A percentile compares a stretch with the other conserved stretches of the same genome.
These are phyloP conservation scores for Cliona cf. orientalis DNA, from an alignment of 37 sponge, comb jelly and placozoan species.

Conservation along the genomic window DNA sequence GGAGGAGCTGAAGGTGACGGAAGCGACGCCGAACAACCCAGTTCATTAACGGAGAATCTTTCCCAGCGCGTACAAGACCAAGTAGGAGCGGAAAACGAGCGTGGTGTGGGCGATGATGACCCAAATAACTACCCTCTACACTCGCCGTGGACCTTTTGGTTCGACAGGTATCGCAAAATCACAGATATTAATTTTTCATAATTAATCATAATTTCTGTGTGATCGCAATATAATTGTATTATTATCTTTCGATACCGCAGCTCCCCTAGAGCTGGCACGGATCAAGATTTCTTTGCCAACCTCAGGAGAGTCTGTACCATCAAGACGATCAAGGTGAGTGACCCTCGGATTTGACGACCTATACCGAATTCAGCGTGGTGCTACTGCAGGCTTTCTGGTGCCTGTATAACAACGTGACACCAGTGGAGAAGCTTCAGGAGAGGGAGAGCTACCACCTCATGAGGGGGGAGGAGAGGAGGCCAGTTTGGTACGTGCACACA, in stretches of 20 bases:
- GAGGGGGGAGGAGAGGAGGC: slow-evolving; percentile 41
- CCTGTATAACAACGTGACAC: slow-evolving; percentile 64
- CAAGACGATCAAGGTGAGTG: slow-evolving; percentile 57
- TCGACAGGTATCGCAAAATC: no score
- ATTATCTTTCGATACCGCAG: not conserved
- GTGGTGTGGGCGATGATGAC: not conserved
- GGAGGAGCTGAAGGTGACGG: no score
- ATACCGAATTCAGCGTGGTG: not conserved
- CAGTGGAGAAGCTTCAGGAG: slow-evolving; percentile 40
- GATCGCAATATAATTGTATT: not conserved
- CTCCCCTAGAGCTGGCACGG: slow-evolving; percentile 32
- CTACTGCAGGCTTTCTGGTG: slow-evolving; percentile 68
- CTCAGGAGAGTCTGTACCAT: slow-evolving; percentile 47
- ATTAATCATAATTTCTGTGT: not conserved
- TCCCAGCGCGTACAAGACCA: slow-evolving; percentile 34
- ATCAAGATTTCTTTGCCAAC: slow-evolving; percentile 44
- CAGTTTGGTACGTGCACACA: slow-evolving; percentile 53
- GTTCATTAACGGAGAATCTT: not conserved
- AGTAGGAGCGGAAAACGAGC: slow-evolving; percentile 18
- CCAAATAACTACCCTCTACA: slow-evolving; percentile 36
- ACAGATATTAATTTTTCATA: not conserved
- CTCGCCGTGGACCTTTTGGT: slow-evolving; percentile 81
- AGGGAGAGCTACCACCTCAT: slow-evolving; percentile 78
- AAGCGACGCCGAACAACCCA: not conserved
- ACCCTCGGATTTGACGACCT: not conserved